Evolutionary conservation across 2,113 vertebrate genomes (phyloP).

Genomic region (Athene cunicularia): DNA sequence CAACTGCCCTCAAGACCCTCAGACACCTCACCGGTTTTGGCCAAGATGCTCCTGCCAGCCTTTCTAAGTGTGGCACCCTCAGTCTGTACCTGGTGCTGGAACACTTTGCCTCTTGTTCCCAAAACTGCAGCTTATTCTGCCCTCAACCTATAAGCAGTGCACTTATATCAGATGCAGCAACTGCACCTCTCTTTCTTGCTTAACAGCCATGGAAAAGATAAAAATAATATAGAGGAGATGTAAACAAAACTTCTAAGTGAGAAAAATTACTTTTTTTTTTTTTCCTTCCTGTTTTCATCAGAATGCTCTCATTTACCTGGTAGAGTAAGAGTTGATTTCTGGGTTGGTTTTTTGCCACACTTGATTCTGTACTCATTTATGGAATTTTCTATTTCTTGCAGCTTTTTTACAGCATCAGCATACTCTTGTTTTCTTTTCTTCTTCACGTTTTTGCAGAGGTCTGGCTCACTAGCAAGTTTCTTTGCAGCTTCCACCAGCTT

Average conservation of each 20-base stretch:
- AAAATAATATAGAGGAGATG: background rate
- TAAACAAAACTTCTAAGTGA: background rate
- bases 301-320: constrained; percentile 75
- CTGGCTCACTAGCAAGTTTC: constrained; percentile 87
- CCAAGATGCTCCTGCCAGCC: background rate
- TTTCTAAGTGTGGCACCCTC: background rate
- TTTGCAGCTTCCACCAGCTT: constrained; percentile 93
- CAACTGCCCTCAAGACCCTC: background rate
- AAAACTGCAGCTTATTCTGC: background rate
- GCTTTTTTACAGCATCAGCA: constrained; percentile 84
- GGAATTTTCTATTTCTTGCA: constrained; percentile 89
- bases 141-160: background rate
- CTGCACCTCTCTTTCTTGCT: background rate
- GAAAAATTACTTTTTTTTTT: background rate
- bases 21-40: background rate
- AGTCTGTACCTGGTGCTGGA: background rate
- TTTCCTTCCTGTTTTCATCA: background rate
- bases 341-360: constrained; percentile 86
- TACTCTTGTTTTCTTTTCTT: constrained; percentile 91
- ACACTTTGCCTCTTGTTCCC: background rate
- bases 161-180: background rate
- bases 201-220: background rate
- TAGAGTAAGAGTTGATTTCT: constrained; percentile 83
- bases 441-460: constrained; percentile 91
- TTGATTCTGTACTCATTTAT: constrained; percentile 89